Base-by-base conservation (phyloP, 1,140 invertebrate species). In the Drosophila azteca region DNA sequence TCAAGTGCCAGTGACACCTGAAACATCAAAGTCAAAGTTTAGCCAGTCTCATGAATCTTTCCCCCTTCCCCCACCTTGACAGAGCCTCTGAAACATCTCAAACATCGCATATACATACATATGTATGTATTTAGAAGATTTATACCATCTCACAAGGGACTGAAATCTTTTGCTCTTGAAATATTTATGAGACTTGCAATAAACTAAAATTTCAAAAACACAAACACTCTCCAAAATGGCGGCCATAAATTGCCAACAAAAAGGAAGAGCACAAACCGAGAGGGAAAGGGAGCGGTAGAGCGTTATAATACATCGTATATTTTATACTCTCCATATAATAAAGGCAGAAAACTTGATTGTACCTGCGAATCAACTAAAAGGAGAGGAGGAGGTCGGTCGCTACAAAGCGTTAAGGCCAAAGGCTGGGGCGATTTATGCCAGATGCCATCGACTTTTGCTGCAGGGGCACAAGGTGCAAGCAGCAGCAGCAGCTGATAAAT, bases 321-420 rank as follows among this genome's bases (percentile, higher is more conserved):
- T 68, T 82, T 79, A 87, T 87, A 79, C 61, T 74, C 35, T 46
- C 77, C 58, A 66, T 76, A 87, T 76, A 87, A 87, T 76, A 81
- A 87, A 87, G 43, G 53, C 82, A 60, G 71, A 81, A 84, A 84
- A 84, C 81, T 84, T 80, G 77, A 85, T 84, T 84, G 81, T 73
- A 84, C 52, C 79, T 79, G 75, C 55, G 64, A 82, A 70, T 73
- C 61, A 59, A 66, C 24, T 5, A 26, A 26, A 26, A 26, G 24
- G 60, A 66, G 62, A 69, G 55, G 54, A 39, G 39, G 22, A 69
- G 63, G 35, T 53, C 11, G 49, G 65, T 55, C 2, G 6, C 31
- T 35, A 3, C 9, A 0, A 35, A 9, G 31, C 8, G 17, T 5
- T 39, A 39, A 13, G 17, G 46, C 53, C 31, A 58, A 73, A 26